A percentile compares a stretch with the other conserved stretches of the same genome.
These are phyloP conservation scores for Nerophis ophidion DNA, from an alignment of 2,113 vertebrate genomes.

Conservation along the genomic window DNA sequence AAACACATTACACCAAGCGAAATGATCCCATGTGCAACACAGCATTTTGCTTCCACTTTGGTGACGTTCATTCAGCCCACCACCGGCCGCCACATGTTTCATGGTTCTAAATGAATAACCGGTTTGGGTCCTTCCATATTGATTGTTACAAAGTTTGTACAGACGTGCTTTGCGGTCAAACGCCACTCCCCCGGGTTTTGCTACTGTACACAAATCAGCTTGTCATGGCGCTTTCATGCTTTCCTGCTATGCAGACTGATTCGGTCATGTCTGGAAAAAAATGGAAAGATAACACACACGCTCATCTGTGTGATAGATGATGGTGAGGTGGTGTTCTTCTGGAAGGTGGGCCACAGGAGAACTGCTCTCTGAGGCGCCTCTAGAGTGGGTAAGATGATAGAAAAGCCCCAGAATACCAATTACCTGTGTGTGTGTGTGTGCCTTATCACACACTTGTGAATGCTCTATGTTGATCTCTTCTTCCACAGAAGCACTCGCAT, in stretches of 20 bases:
- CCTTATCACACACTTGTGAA: slow-evolving; percentile 12
- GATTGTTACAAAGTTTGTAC: slow-evolving; percentile 60
- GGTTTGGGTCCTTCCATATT: slow-evolving; percentile 57
- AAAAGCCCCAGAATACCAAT: slow-evolving; percentile 36
- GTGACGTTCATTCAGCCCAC: slow-evolving; percentile 24
- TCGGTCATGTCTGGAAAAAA: slow-evolving; percentile 3
- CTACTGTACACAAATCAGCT: slow-evolving; percentile 58
- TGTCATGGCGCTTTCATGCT: slow-evolving; percentile 45
- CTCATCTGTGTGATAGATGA: slow-evolving; percentile 29
- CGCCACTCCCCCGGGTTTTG: slow-evolving; percentile 44
- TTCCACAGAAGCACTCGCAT: neutral
- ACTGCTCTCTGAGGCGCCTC: slow-evolving; percentile 25
- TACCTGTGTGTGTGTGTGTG: slow-evolving; percentile 23
- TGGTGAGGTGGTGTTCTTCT: slow-evolving; percentile 9
- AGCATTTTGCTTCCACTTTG: slow-evolving; percentile 41
- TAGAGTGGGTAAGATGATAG: slow-evolving; percentile 13
- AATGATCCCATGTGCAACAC: slow-evolving; percentile 45
- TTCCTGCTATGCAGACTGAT: slow-evolving; percentile 11
- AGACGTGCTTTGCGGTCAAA: slow-evolving; percentile 44
- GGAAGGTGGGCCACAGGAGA: slow-evolving; percentile 5
- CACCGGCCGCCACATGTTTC: slow-evolving; percentile 36
- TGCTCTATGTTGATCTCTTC: slow-evolving; percentile 9
- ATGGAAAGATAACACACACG: slow-evolving; percentile 11
- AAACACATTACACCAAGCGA: slow-evolving; percentile 36
- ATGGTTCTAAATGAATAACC: slow-evolving; percentile 62